Evolutionary conservation across 2,113 vertebrate species (phyloP).

Genomic region (Chamaetylas fuelleborni): DNA sequence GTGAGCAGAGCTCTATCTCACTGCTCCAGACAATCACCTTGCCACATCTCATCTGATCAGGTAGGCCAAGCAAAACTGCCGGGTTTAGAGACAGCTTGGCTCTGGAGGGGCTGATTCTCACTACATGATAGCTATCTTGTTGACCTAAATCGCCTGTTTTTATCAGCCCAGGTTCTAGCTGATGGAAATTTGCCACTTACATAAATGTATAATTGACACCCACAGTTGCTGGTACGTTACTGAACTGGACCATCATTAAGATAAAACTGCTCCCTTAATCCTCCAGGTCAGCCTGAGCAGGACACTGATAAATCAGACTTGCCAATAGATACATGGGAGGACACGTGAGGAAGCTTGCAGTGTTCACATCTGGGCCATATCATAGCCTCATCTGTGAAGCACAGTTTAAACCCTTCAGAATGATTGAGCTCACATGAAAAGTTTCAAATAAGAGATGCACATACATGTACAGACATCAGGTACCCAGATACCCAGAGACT

Average conservation of each 20-base stretch:
- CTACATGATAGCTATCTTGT: neutral
- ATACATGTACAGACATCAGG: neutral
- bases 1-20: neutral
- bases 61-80: neutral
- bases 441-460: neutral
- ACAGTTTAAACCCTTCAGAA: neutral
- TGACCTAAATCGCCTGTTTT: neutral
- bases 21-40: neutral
- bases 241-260: neutral
- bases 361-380: neutral
- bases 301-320: neutral
- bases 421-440: neutral
- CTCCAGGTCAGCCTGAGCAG: neutral
- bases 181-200: neutral
- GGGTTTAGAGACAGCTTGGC: neutral
- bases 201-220: conserved; percentile 3
- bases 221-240: neutral
- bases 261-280: conserved; percentile 11
- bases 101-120: conserved; percentile 16
- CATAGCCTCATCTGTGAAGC: neutral
- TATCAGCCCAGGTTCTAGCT: conserved; percentile 8
- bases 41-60: neutral
- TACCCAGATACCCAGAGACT: neutral
- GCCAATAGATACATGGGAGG: neutral
- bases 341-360: neutral